Evolutionary conservation across 2,888 invertebrate species (phyloP), one percentile per base, ranked within the genome.

Genomic region (Spisula solida): DNA sequence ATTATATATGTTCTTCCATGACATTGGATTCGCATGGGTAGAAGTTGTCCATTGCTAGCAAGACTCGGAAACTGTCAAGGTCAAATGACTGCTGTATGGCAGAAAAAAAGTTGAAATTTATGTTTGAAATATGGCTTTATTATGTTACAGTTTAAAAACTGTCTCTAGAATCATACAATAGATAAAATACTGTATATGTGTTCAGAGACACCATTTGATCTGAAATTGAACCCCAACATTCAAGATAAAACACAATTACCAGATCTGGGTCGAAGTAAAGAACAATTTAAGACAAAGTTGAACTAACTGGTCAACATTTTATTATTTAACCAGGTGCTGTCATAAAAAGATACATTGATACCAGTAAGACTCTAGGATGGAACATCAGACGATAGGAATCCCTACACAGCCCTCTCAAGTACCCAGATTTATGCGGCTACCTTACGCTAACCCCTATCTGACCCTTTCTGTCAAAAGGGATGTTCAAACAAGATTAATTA

Each of bases 401-500:
- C 75, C 34, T 75, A 16, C 31, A 75, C 5, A 75, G 29, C 34
- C 31, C 31, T 75, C 34, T 75, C 75, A 75, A 75, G 75, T 34
- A 75, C 75, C 14, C 5, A 34, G 29, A 75, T 75, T 34, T 34
- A 18, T 75, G 34, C 31, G n/a, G 75, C 31, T 31, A 75, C 75
- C 31, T 75, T 34, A 75, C 31, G 25, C 75, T 75, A 75, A 31
- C 75, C 75, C 75, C 75, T 75, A 75, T 31, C 75, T 75, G 75
- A 75, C 75, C 75, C 34, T 31, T 75, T 31, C 75, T 75, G 75
- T 75, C 75, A 75, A 75, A 75, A 75, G 75, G 75, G 75, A 75
- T 34, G 75, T 75, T 25, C 75, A 75, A 75, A 75, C 29, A 75
- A 75, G 75, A 75, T 75, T 75, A 75, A 75, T 12, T 75, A 75